Evolutionary conservation across 1,140 invertebrate genomes (phyloP), one percentile per base, ranked within the genome.

Genomic region (Apis laboriosa): DNA sequence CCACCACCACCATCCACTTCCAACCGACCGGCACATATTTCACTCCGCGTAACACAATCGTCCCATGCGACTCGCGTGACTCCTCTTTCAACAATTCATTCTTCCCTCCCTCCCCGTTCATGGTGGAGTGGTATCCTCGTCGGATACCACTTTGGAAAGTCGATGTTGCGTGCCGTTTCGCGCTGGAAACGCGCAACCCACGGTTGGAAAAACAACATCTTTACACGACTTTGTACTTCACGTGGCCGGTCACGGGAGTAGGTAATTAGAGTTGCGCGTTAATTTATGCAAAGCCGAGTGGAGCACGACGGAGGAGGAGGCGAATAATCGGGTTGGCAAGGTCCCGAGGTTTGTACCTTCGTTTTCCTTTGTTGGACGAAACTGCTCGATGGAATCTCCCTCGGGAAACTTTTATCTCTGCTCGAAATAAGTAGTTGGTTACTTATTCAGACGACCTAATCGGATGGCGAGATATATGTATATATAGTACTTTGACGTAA

Each of bases 191-290:
- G 71, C 71, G 53, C n/a, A 60, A 24, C 51, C 34, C 61, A 58
- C 77, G 8, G 24, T 43, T 77, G 61, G 71, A 70, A 86, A 86
- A 86, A 82, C 68, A 34, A 34, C n/a, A 9, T 66, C 75, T 55
- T 43, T 34, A n/a, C 68, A 53, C 43, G 61, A 61, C 24, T 34
- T 34, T 34, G 34, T 34, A 34, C 34, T 70, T 28, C 68, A 55
- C 67, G 49, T 85, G 61, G 24, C 67, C 72, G 58, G 63, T 77
- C 84, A 56, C 79, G 58, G 34, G 70, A 70, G 56, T 61, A 56
- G 56, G 78, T 85, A 86, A 85, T 86, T 86, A 82, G 71, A 71
- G 70, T 82, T 66, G 56, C 56, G 17, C 63, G 79, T 77, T 86
- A 86, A 77, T 85, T 86, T 77, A 85, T 53, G 43, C 28, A 13